A percentile compares a stretch with the other conserved stretches of the same genome.
Evolutionary conservation across 2,888 invertebrate genomes (phyloP).

Genomic region (Nephrotoma guestfalica): DNA sequence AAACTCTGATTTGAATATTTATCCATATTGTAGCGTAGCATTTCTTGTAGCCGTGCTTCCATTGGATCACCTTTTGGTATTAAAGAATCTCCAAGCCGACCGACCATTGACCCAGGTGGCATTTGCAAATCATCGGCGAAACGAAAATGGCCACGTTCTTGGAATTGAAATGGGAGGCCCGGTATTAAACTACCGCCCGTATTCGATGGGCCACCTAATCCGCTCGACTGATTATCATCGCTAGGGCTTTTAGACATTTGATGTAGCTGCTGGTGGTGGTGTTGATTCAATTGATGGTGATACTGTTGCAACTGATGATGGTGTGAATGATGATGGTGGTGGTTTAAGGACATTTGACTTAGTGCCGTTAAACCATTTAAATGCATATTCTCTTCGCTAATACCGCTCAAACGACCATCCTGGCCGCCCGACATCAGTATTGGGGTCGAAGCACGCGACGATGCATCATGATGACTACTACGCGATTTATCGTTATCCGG

Average conservation of each 20-base stretch:
- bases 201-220: constrained; percentile 13
- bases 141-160: constrained; percentile 65
- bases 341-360: neutral
- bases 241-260: constrained; percentile 35
- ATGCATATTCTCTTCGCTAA: constrained; percentile 9
- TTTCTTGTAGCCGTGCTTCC: constrained; percentile 85
- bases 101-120: constrained; percentile 69
- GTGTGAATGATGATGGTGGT: neutral
- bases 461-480: constrained; percentile 24
- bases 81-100: constrained; percentile 72
- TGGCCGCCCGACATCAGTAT: constrained; percentile 25
- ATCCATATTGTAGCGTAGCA: constrained; percentile 90
- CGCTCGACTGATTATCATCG: constrained; percentile 30
- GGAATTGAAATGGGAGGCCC: constrained; percentile 57
- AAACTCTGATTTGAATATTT: constrained; percentile 86
- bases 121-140: constrained; percentile 71
- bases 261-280: constrained; percentile 3
- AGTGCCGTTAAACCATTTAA: neutral
- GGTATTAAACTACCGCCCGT: constrained; percentile 29
- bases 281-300: neutral
- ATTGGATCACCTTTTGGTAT: constrained; percentile 88
- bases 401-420: constrained; percentile 21
- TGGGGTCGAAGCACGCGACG: constrained; percentile 36
- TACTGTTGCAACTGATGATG: neutral
- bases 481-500: constrained; percentile 17